Evolutionary conservation across 2,888 invertebrate species (phyloP).

Genomic region (Rambutsinella grinnellia): DNA sequence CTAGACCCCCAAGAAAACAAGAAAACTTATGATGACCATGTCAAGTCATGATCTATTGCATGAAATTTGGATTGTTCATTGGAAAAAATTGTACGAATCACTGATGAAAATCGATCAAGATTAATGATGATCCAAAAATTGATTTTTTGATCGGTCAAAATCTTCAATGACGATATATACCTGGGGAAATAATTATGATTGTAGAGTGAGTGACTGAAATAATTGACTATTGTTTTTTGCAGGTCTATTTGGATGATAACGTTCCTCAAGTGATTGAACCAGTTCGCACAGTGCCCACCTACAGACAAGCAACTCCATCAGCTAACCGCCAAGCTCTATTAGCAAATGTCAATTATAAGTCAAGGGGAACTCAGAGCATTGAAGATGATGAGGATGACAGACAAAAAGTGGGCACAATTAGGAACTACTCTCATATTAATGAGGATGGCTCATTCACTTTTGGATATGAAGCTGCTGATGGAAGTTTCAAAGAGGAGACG

Average conservation of each 20-base stretch:
- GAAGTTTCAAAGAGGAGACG: constrained; percentile 89
- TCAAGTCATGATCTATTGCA: no score
- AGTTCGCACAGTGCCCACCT: constrained; percentile 62
- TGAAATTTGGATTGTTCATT: no score
- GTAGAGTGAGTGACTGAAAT: constrained; percentile 1
- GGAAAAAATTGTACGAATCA: no score
- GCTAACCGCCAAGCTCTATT: constrained; percentile 58
- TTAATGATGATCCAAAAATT: no score
- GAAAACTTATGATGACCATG: no score
- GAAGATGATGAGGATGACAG: constrained; percentile 59
- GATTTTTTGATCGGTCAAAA: no score
- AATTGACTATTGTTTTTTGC: constrained; percentile 9
- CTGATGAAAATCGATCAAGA: no score
- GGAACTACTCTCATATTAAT: constrained; percentile 86
- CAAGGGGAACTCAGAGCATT: constrained; percentile 27
- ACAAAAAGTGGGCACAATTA: constrained; percentile 79
- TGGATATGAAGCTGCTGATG: constrained; percentile 80
- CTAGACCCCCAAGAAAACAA: no score
- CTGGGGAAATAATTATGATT: no score
- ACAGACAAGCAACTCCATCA: constrained; percentile 62
- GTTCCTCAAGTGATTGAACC: constrained; percentile 61
- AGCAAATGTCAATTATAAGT: constrained; percentile 62
- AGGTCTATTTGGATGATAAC: constrained; percentile 58
- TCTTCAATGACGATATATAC: no score
- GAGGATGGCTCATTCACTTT: constrained; percentile 87